Conservation (phyloP, 2,888 invertebrate genomes). For the Dryadula phaetusa region DNA sequence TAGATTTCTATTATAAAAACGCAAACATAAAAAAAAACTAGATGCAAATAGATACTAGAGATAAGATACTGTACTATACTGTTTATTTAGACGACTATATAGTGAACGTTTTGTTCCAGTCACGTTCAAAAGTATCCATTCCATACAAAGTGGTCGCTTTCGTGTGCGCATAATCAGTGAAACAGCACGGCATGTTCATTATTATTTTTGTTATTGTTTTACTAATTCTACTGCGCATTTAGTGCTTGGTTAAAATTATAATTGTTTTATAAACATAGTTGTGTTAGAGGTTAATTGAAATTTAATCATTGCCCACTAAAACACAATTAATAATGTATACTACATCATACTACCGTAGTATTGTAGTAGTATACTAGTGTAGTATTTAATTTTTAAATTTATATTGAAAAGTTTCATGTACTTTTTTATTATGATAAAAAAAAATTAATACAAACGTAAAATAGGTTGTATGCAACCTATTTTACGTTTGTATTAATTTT, state of each 20-base stretch:
- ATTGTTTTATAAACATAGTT: background rate
- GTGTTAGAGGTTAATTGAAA: background rate
- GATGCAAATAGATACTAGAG: background rate
- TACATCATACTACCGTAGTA: background rate
- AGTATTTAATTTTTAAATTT: too few relatives aligned
- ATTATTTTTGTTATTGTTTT: background rate
- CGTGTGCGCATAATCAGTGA: background rate
- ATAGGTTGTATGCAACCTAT: too few relatives aligned
- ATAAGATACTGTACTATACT: background rate
- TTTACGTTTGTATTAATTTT: too few relatives aligned
- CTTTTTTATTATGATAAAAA: too few relatives aligned
- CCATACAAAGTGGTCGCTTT: background rate
- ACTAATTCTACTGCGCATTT: background rate
- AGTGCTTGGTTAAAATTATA: background rate
- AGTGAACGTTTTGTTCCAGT: slow-evolving; percentile 8
- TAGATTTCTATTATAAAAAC: background rate
- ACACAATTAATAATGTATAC: background rate
- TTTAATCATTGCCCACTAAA: background rate
- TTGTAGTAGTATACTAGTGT: too few relatives aligned
- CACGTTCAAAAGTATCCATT: background rate
- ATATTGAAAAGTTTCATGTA: too few relatives aligned
- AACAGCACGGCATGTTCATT: slow-evolving; percentile 3
- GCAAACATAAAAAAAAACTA: background rate
- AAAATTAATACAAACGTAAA: too few relatives aligned
- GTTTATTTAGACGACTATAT: background rate